Base-by-base conservation (phyloP, 2,888 invertebrate species). In the Meliscaeva auricollis region DNA sequence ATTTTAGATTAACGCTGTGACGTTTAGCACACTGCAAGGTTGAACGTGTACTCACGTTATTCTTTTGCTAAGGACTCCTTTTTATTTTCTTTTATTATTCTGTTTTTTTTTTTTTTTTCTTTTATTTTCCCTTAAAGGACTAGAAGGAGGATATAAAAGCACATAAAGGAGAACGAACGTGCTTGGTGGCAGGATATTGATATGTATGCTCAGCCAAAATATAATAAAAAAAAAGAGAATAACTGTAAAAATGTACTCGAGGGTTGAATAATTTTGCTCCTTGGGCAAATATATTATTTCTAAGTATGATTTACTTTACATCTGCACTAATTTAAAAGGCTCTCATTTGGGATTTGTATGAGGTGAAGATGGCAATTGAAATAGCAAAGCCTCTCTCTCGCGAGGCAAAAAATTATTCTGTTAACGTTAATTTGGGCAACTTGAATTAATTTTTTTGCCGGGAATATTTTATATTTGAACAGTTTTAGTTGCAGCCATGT, bases 1-100 rank as follows among this genome's bases (percentile, higher is more conserved):
- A 84, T 75, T 84, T 75, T 50, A 79, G 83, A 84, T 84, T 84
- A 84, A 80, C 80, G 80, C 75, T 64, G 79, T 75, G 79, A 76
- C 75, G 80, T 80, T 84, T 75, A 80, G 80, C 75, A 60, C 75
- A 75, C 70, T 72, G 69, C 80, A 66, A 75, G 70, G 75, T 76
- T 75, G 84, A 75, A 80, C 80, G 75, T 80, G 84, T 66, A 66
- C 75, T 75, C 75, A 84, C 70, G 70, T 75, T 80, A 66, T 83
- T 64, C 72, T 79, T 66, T 60, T 56, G 44, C 32, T 26, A n/a
- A 7, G 30, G 48, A 60, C 9, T 44, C 46, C 22, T 68, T 38
- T 38, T 73, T 73, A 35, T 41, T 30, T 64, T 32, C 13, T 48
- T 32, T 48, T n/a, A n/a, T 73, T 73, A 35, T 41, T 30, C 32